phyloP scores from a whole-genome alignment of 2,888 invertebrate species.

The Agrotis puta region DNA sequence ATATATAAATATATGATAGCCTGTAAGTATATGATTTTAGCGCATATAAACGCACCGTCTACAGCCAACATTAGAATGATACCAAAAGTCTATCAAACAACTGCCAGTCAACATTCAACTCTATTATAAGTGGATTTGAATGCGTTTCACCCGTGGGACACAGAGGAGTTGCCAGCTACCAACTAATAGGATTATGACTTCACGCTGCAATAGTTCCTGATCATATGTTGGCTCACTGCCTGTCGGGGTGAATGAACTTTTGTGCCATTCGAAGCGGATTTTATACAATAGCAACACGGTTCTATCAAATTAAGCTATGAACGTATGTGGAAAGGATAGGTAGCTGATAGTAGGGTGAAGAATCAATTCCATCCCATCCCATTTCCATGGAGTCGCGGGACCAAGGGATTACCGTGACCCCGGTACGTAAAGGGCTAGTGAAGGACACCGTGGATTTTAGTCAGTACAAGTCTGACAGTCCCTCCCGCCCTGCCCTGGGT shows the following conservation, averaged over 20 bases:
- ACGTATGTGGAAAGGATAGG: neutral
- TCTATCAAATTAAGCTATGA: neutral
- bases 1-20: too few relatives aligned
- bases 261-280: neutral
- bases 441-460: too few relatives aligned
- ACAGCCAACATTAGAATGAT: neutral
- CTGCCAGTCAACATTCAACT: neutral
- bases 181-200: constrained; percentile 34
- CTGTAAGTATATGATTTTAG: too few relatives aligned
- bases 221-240: constrained; percentile 2
- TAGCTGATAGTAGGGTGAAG: too few relatives aligned
- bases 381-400: too few relatives aligned
- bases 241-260: neutral
- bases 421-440: too few relatives aligned
- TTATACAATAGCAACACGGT: neutral
- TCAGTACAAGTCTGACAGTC: too few relatives aligned
- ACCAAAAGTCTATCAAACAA: constrained; percentile 17
- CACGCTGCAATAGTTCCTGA: constrained; percentile 20
- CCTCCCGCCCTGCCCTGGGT: too few relatives aligned
- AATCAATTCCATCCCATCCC: too few relatives aligned
- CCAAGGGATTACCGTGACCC: too few relatives aligned
- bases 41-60: too few relatives aligned
- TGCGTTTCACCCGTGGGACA: neutral
- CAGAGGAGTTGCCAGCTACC: neutral
- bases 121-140: neutral